Percentiles rank a stretch among this genome's conserved stretches.
Evolutionary conservation across 1,140 invertebrate genomes (phyloP).

Genomic region (Lethrus apterus): DNA sequence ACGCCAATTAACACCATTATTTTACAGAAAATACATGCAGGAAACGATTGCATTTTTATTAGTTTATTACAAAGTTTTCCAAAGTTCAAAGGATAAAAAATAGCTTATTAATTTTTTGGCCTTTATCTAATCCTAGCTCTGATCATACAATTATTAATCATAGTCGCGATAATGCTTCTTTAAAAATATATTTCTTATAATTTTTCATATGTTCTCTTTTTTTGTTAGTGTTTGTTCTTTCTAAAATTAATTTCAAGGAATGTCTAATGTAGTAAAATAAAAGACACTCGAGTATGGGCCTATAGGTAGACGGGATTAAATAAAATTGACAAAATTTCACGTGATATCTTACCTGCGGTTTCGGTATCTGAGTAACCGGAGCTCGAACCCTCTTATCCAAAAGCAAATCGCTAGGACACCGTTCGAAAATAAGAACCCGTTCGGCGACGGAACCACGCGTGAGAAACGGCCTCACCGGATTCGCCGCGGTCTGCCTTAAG

Average conservation of each 20-base stretch:
- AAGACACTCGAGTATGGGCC: background rate
- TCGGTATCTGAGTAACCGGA: conserved; percentile 47
- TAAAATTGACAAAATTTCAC: background rate
- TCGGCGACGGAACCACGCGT: conserved; percentile 87
- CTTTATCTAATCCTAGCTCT: no score
- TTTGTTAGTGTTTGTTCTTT: background rate
- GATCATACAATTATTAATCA: no score
- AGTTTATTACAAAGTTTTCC: no score
- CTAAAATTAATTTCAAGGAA: background rate
- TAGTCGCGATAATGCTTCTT: no score
- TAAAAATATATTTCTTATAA: no score
- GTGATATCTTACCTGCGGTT: conserved; percentile 55
- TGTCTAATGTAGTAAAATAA: background rate
- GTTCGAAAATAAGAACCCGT: conserved; percentile 84
- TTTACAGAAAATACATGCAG: no score
- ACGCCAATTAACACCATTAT: no score
- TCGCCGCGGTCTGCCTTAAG: conserved; percentile 44
- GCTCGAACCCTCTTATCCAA: conserved; percentile 59
- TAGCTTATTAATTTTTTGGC: no score
- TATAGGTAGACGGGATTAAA: no score
- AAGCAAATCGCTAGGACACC: conserved; percentile 74
- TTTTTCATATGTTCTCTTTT: background rate
- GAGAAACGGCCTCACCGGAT: conserved; percentile 76
- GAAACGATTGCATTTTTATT: no score
- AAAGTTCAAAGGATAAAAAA: no score